Evolutionary conservation across 2,888 invertebrate species (phyloP).

Genomic region (Lasioglossum malachurum): DNA sequence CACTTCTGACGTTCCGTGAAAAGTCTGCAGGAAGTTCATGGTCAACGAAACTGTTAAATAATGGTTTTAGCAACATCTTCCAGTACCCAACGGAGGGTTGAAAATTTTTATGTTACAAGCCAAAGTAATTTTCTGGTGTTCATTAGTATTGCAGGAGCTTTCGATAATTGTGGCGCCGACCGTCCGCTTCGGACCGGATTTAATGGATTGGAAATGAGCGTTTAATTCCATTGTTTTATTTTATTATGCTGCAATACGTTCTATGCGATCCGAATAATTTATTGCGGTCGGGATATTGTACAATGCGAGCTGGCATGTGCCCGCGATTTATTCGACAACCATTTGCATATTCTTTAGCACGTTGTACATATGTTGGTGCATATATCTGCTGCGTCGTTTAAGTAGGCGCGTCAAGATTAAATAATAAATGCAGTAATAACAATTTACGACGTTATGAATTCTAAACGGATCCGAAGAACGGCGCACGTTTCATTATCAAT

Average conservation of each 20-base stretch:
- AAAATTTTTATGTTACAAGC: neutral
- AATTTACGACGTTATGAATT: neutral
- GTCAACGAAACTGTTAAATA: neutral
- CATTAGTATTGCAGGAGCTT: neutral
- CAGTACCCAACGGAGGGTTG: neutral
- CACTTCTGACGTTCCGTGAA: neutral
- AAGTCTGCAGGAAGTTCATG: neutral
- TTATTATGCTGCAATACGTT: neutral
- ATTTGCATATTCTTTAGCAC: neutral
- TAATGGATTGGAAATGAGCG: neutral
- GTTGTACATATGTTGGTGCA: neutral
- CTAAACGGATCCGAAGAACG: neutral
- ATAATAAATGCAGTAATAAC: neutral
- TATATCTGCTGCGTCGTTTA: neutral
- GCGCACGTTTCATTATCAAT: neutral
- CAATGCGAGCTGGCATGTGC: neutral
- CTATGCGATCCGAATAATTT: neutral
- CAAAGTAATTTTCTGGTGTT: neutral
- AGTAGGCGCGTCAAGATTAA: neutral
- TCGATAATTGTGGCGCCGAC: neutral
- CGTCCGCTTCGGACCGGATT: neutral
- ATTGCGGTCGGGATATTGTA: neutral
- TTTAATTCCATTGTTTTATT: slow-evolving; percentile 1
- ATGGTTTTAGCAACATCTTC: neutral
- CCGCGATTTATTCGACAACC: neutral